phyloP scores from a whole-genome alignment of 2,113 vertebrate genomes.

The Gadus chalcogrammus region DNA sequence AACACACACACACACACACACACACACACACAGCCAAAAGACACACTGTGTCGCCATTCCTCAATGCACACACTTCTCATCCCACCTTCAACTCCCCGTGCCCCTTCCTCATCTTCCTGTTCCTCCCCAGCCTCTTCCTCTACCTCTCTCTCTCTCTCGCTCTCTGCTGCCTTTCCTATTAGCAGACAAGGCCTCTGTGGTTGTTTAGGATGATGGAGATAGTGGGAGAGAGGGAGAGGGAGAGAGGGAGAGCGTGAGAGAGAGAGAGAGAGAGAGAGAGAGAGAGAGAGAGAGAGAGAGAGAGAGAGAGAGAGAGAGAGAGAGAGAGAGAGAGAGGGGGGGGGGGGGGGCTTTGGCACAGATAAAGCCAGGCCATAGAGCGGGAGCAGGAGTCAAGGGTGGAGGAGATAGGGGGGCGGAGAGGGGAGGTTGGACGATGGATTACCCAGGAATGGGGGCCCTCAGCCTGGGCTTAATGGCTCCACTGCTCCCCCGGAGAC shows the following conservation, averaged over 20 bases:
- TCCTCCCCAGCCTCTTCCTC: no score
- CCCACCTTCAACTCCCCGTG: no score
- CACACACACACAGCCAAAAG: no score
- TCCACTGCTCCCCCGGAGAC: not conserved
- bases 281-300: not conserved
- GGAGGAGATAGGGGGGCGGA: not conserved
- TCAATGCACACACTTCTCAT: no score
- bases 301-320: no score
- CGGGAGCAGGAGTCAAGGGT: conserved; percentile 13
- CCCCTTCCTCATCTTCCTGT: no score
- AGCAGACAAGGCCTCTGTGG: conserved; percentile 22
- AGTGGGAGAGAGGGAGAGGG: not conserved
- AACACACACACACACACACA: no score
- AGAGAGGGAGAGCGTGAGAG: no score
- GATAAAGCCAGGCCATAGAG: not conserved
- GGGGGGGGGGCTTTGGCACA: no score
- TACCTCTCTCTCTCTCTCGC: not conserved
- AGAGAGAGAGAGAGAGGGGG: not conserved
- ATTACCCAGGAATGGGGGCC: not conserved
- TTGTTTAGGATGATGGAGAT: conserved; percentile 17
- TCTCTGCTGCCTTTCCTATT: not conserved
- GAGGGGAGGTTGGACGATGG: no score
- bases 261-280: not conserved
- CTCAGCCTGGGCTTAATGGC: not conserved
- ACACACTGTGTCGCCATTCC: no score